Evolutionary conservation across 2,113 vertebrate species (phyloP).

Genomic region (Diphyllodes magnificus): DNA sequence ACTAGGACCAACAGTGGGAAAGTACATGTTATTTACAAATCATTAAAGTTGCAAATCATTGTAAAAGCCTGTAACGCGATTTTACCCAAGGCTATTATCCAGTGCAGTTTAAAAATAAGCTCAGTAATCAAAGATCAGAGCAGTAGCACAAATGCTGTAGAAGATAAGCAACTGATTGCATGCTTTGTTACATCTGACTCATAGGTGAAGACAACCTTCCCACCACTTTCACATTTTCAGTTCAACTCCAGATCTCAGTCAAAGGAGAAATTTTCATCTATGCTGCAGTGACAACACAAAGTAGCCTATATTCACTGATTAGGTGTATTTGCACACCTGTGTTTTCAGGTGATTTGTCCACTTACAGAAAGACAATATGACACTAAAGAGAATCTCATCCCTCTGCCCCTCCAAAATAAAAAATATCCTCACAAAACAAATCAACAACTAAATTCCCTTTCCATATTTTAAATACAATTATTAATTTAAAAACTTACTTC

Average conservation of each 20-base stretch:
- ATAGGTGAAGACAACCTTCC: background rate
- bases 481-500: conserved; percentile 29
- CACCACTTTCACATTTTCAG: background rate
- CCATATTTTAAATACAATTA: background rate
- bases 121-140: background rate
- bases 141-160: background rate
- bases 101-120: background rate
- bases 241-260: background rate
- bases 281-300: background rate
- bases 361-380: background rate
- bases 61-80: background rate
- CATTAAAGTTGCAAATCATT: background rate
- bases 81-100: background rate
- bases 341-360: background rate
- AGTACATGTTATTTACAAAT: background rate
- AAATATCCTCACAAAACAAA: background rate
- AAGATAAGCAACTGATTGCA: background rate
- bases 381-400: background rate
- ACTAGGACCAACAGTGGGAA: background rate
- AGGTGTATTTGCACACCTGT: background rate
- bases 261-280: background rate
- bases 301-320: background rate
- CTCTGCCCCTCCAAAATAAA: background rate
- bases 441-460: background rate
- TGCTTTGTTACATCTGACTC: background rate